Conservation (phyloP, 2,113 vertebrate genomes). For the Dipodomys spectabilis region DNA sequence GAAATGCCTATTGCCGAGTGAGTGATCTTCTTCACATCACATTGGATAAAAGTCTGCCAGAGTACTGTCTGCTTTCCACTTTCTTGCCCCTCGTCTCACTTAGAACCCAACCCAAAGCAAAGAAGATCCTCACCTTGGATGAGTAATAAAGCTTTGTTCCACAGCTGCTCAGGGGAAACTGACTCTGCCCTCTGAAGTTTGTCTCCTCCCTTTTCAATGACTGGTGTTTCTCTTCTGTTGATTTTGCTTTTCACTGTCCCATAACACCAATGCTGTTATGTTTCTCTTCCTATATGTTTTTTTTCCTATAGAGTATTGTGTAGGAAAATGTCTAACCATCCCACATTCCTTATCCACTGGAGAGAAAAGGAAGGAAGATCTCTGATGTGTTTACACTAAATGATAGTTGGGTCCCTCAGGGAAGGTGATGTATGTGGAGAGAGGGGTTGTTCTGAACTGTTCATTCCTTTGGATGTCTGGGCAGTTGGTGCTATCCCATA, state of each 20-base stretch:
- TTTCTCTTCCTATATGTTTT: not conserved
- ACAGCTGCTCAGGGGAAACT: too few relatives aligned
- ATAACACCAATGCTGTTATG: too few relatives aligned
- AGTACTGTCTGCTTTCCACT: not conserved
- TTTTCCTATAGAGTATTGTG: not conserved
- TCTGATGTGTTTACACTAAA: too few relatives aligned
- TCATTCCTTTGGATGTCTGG: not conserved
- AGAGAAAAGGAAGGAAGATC: not conserved
- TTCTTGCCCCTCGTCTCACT: not conserved
- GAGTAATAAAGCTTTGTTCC: not conserved
- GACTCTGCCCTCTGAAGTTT: not conserved
- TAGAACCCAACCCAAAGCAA: not conserved
- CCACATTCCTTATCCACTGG: not conserved
- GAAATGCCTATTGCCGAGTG: rapidly evolving
- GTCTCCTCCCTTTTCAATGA: not conserved
- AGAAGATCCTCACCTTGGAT: not conserved
- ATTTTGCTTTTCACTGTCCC: not conserved
- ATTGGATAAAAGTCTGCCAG: not conserved
- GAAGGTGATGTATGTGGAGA: not conserved
- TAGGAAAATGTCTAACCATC: not conserved
- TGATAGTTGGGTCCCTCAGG: too few relatives aligned
- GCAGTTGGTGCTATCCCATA: not conserved
- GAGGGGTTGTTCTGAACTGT: not conserved
- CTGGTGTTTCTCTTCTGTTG: not conserved
- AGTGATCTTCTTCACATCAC: rapidly evolving